Evolutionary conservation across 2,888 invertebrate species (phyloP), one percentile per base, ranked within the genome.

Genomic region (Phaonia tiefii): DNA sequence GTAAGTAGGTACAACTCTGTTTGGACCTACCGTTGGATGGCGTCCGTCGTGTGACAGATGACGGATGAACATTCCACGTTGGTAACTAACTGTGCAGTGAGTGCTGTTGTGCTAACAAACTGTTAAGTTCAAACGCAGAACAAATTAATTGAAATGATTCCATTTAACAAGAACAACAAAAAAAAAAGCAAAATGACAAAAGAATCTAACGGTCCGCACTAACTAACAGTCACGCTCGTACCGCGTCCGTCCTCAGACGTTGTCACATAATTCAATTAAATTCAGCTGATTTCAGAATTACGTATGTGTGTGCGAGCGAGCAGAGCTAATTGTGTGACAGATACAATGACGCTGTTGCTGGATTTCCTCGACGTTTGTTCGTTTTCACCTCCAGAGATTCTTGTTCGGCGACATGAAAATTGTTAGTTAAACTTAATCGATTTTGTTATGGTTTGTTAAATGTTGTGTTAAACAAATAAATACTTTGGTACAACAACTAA

Each of bases 381-480:
- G 31, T 5, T 8, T 31, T 5, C 31, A 31, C 31, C 31, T 31
- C 8, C 8, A 5, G 31, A 31, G 31, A 31, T 31, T 31, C 31
- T 31, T 31, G 31, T 31, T 31, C 4, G 17, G 15, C 39, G 39
- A 37, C 22, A 13, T 22, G 54, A 25, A 25, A 63, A 39, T 63
- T 63, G 63, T 63, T 63, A 42, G 63, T 63, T 63, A 42, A 63
- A 63, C 42, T 42, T 63, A 63, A 63, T 63, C 63, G 42, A 42
- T 63, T 63, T 42, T 39, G 63, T 42, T 63, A 63, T 42, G 63
- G 42, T 63, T 63, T 63, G 63, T 63, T 63, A 63, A 63, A 42
- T 63, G 39, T 63, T 39, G 17, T 60, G 63, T 42, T 63, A 20
- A 63, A 63, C 63, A 63, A 39, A n/a, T n/a, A n/a, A n/a, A 63